Percentiles rank a stretch among this genome's conserved stretches.
Evolutionary conservation across 2,797 vertebrate species (phyloP).

Genomic region (Sebastes paucispinis): DNA sequence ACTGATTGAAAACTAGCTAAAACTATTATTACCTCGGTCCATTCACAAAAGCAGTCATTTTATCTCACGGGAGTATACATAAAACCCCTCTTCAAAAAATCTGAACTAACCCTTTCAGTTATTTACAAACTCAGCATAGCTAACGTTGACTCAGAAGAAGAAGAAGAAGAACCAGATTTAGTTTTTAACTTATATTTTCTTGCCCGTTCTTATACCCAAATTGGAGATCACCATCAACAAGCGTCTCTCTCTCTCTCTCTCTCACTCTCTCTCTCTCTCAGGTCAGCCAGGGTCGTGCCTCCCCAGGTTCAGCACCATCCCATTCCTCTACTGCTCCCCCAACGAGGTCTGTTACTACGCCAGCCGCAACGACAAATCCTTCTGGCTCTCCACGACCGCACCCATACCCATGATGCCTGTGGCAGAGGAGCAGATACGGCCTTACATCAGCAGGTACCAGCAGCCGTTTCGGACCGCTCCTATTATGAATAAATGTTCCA

Average conservation of each 20-base stretch:
- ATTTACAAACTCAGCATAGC: too few relatives aligned
- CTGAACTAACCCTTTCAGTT: too few relatives aligned
- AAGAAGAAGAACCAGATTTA: too few relatives aligned
- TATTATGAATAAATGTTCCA: not conserved
- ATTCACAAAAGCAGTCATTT: too few relatives aligned
- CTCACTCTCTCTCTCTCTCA: conserved; percentile 55
- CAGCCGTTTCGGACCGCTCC: rapidly evolving
- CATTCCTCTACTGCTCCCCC: conserved; percentile 96
- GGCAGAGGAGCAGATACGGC: conserved; percentile 83
- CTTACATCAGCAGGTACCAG: conserved; percentile 89
- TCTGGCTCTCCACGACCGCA: conserved; percentile 95
- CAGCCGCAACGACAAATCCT: conserved; percentile 95
- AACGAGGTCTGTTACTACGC: conserved; percentile 94
- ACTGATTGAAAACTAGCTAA: too few relatives aligned
- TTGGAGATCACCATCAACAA: not conserved
- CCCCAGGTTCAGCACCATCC: conserved; percentile 95
- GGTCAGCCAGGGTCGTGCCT: conserved; percentile 95
- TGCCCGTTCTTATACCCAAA: not conserved
- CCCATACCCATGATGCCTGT: conserved; percentile 98
- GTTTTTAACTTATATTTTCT: not conserved
- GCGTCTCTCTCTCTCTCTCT: not conserved
- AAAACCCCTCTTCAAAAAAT: too few relatives aligned
- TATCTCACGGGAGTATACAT: too few relatives aligned
- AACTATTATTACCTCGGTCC: too few relatives aligned
- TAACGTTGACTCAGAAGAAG: too few relatives aligned